A percentile compares a stretch with the other conserved stretches of the same genome.
Evolutionary conservation across 2,888 invertebrate genomes (phyloP).

Genomic region (Luperina nickerlii): DNA sequence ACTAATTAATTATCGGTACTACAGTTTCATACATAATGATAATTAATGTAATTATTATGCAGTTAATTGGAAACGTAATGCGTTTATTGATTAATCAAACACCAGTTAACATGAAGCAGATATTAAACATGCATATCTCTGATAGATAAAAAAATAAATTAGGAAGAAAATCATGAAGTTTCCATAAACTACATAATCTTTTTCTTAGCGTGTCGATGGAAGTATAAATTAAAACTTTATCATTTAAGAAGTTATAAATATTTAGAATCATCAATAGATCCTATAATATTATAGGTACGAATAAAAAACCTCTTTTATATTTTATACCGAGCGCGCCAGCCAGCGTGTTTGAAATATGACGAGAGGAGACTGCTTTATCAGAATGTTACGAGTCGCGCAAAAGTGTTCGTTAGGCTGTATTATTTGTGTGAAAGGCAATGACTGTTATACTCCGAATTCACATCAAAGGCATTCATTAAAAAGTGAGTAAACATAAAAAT

Average conservation of each 20-base stretch:
- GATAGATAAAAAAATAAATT: background rate
- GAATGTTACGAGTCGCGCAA: slow-evolving; percentile 40
- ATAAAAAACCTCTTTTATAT: slow-evolving; percentile 26
- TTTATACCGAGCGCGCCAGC: slow-evolving; percentile 12
- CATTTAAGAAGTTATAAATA: background rate
- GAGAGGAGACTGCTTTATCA: slow-evolving; percentile 46
- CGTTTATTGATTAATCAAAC: slow-evolving; percentile 6
- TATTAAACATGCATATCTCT: background rate
- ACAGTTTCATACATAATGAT: slow-evolving; percentile 21
- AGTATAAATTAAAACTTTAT: background rate
- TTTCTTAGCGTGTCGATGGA: background rate
- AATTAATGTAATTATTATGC: slow-evolving; percentile 23
- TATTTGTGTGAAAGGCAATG: slow-evolving; percentile 32
- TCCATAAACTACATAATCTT: background rate
- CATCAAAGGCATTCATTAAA: slow-evolving; percentile 33
- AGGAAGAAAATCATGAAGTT: background rate
- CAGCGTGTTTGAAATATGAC: slow-evolving; percentile 38
- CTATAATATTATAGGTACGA: background rate
- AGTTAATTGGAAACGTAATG: slow-evolving; percentile 18
- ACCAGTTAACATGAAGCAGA: background rate
- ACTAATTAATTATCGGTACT: slow-evolving; percentile 24
- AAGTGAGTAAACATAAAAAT: background rate
- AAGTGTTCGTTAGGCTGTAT: slow-evolving; percentile 47
- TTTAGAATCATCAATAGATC: background rate
- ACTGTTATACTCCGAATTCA: slow-evolving; percentile 9